A percentile compares a stretch with the other conserved stretches of the same genome.
Conservation (phyloP, 2,797 vertebrate genomes). For the Anguilla marmorata region DNA sequence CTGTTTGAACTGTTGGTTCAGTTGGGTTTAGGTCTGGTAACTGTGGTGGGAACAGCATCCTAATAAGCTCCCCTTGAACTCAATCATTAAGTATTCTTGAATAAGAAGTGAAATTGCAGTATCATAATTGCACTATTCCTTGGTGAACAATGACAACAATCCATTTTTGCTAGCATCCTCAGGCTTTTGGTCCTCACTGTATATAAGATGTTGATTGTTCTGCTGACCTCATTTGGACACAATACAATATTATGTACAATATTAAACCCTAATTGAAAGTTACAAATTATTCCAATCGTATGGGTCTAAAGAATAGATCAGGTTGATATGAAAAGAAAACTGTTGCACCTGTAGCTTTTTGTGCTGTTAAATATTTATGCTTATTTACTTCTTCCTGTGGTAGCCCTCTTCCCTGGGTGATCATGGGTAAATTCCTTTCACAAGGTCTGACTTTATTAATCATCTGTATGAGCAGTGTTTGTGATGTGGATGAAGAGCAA, state of each 20-base stretch:
- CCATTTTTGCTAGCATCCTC: too few relatives aligned
- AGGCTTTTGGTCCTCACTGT: not conserved
- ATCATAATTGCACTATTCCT: too few relatives aligned
- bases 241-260: not conserved
- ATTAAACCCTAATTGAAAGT: not conserved
- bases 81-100: too few relatives aligned
- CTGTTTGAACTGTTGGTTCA: too few relatives aligned
- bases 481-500: not conserved
- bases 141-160: too few relatives aligned
- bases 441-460: not conserved
- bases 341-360: not conserved
- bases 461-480: not conserved
- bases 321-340: not conserved
- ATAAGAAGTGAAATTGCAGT: too few relatives aligned
- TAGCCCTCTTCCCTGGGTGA: not conserved
- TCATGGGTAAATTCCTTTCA: not conserved
- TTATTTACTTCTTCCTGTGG: not conserved
- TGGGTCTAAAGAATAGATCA: not conserved
- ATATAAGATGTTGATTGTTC: not conserved
- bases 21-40: too few relatives aligned
- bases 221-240: not conserved
- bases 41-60: too few relatives aligned
- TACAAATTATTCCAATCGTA: not conserved
- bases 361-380: not conserved
- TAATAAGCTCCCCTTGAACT: too few relatives aligned